Percentiles rank a stretch among this genome's conserved stretches.
phyloP scores from a whole-genome alignment of 2,888 invertebrate species.

The Cotesia congregata region DNA sequence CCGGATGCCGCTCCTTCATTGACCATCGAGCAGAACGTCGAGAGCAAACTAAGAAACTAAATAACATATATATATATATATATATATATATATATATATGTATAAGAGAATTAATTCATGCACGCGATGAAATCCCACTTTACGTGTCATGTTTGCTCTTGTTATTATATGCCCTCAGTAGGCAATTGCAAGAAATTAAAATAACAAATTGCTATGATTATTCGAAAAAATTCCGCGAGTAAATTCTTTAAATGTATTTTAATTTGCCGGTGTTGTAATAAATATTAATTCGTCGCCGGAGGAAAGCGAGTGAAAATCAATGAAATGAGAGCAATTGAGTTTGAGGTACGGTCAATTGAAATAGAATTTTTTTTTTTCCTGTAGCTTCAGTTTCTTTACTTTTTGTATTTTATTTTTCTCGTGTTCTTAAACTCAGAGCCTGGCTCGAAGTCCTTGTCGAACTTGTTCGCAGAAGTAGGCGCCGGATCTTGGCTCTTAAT shows the following conservation, averaged over 20 bases:
- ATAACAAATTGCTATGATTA: background rate
- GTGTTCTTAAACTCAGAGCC: background rate
- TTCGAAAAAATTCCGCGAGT: constrained; percentile 8
- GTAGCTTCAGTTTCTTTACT: background rate
- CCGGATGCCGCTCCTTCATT: constrained; percentile 10
- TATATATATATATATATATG: background rate
- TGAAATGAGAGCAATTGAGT: background rate
- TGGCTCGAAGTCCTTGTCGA: constrained; percentile 18
- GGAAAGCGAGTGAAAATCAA: background rate
- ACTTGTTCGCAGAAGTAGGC: constrained; percentile 42
- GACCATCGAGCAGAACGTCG: background rate
- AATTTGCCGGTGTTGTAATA: background rate
- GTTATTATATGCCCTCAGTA: constrained; percentile 8
- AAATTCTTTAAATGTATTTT: background rate
- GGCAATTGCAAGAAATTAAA: background rate
- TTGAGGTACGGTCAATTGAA: background rate
- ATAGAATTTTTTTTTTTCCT: background rate
- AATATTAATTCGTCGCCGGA: background rate
- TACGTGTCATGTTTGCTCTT: constrained; percentile 15
- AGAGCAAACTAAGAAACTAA: constrained; percentile 32
- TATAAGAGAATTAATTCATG: constrained; percentile 32
- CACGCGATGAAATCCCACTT: constrained; percentile 31
- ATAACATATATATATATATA: background rate
- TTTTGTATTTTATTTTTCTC: background rate
- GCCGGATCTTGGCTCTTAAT: constrained; percentile 59